Evolutionary conservation across 1,140 invertebrate genomes (phyloP).

Genomic region (Samia ricini): DNA sequence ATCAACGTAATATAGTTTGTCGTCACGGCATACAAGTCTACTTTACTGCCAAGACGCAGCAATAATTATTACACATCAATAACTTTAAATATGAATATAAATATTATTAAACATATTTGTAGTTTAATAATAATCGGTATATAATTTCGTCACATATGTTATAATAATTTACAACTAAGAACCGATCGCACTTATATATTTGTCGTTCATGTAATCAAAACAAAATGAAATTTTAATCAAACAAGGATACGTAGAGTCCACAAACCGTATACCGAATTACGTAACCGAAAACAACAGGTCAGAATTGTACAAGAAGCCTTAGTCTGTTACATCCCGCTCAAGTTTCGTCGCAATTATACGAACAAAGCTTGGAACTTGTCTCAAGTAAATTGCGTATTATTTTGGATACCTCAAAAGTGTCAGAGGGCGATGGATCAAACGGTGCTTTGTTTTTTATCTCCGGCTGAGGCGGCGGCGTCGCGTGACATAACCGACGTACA

Average conservation of each 20-base stretch:
- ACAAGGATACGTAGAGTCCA: neutral
- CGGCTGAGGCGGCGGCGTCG: conserved; percentile 23
- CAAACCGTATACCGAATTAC: conserved; percentile 9
- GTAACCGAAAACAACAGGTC: conserved; percentile 20
- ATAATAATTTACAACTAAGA: neutral
- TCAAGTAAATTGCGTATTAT: conserved; percentile 46
- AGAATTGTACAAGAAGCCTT: conserved; percentile 25
- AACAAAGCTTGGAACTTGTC: conserved; percentile 48
- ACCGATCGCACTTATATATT: neutral
- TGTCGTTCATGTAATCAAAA: conserved; percentile 6
- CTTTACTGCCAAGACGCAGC: too few species aligned
- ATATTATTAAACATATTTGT: too few species aligned
- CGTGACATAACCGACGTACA: neutral
- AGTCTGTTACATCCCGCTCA: conserved; percentile 8
- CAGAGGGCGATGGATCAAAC: conserved; percentile 62
- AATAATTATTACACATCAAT: too few species aligned
- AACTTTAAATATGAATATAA: too few species aligned
- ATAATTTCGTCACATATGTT: neutral
- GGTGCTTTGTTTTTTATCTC: conserved; percentile 67
- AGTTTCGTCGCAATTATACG: conserved; percentile 41
- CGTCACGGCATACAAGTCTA: too few species aligned
- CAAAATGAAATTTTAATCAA: neutral
- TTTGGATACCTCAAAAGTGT: conserved; percentile 46
- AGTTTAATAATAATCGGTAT: too few species aligned
- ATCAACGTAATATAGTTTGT: too few species aligned